Conservation (phyloP, 1,140 invertebrate species). For the Hypsibius dujardini region DNA sequence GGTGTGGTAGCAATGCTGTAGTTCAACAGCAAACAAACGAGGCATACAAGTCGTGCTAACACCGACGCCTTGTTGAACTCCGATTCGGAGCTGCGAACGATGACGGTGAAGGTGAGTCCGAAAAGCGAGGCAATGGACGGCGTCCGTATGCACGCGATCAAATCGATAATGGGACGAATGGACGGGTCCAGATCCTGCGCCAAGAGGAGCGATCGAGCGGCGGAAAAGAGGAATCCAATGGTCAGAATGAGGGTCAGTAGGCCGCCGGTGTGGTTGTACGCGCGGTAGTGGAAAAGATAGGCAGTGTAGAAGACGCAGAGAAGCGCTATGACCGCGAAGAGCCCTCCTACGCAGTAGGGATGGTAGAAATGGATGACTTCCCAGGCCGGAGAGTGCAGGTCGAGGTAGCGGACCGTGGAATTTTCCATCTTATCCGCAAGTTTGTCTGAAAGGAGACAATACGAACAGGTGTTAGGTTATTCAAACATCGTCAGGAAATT, state of each 20-base stretch:
- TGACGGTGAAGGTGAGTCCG: not conserved
- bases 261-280: not conserved
- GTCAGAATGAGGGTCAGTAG: not conserved
- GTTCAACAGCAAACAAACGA: not conserved
- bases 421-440: too few species aligned
- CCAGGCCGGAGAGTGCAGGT: too few species aligned
- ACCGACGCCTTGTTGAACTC: not conserved
- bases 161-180: not conserved
- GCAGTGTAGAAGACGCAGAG: not conserved
- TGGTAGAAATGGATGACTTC: too few species aligned
- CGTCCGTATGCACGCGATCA: not conserved
- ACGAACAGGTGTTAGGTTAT: too few species aligned
- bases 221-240: not conserved
- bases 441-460: too few species aligned
- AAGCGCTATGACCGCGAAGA: not conserved
- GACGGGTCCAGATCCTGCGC: not conserved
- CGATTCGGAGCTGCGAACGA: not conserved
- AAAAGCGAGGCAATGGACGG: not conserved
- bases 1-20: too few species aligned
- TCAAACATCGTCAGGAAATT: too few species aligned
- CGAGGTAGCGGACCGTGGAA: too few species aligned
- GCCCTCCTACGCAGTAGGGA: not conserved
- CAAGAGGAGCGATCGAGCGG: not conserved
- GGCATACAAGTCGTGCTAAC: not conserved
- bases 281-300: slow-evolving; percentile 4